phyloP scores from a whole-genome alignment of 1,140 invertebrate genomes.

The Adelges cooleyi region DNA sequence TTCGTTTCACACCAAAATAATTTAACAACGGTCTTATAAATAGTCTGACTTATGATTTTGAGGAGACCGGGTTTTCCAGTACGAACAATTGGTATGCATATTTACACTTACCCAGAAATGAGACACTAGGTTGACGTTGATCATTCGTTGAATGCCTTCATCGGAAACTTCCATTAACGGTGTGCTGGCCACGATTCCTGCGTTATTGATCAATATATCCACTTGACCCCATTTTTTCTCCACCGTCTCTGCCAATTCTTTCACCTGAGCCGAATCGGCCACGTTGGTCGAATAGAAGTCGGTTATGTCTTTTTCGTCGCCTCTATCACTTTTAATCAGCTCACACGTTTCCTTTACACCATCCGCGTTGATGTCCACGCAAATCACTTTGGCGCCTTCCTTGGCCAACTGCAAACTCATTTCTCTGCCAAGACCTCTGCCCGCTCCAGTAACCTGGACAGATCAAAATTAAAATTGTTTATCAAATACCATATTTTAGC shows the following conservation, averaged over 20 bases:
- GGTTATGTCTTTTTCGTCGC: neutral
- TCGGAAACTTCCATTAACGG: slow-evolving; percentile 28
- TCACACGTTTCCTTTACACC: slow-evolving; percentile 44
- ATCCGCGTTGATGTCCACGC: slow-evolving; percentile 50
- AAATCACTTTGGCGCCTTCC: slow-evolving; percentile 50
- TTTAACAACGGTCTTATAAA: too few species aligned
- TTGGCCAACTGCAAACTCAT: slow-evolving; percentile 50
- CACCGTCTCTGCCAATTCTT: slow-evolving; percentile 31
- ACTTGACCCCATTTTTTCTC: slow-evolving; percentile 31
- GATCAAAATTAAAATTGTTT: too few species aligned
- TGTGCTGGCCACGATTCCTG: slow-evolving; percentile 34
- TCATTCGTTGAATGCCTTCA: slow-evolving; percentile 31
- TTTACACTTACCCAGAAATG: slow-evolving; percentile 35
- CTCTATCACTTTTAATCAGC: slow-evolving; percentile 34
- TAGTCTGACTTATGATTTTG: too few species aligned
- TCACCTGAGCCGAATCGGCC: slow-evolving; percentile 33
- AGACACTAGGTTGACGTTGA: slow-evolving; percentile 35
- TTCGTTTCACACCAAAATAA: too few species aligned
- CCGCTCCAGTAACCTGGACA: slow-evolving; percentile 55
- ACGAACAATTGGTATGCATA: too few species aligned
- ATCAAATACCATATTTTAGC: too few species aligned
- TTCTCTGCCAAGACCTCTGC: slow-evolving; percentile 55
- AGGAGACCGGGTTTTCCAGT: too few species aligned
- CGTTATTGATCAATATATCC: slow-evolving; percentile 36
- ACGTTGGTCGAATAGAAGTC: slow-evolving; percentile 38